phyloP scores from a whole-genome alignment of 2,113 vertebrate species.

The Archilochus colubris region DNA sequence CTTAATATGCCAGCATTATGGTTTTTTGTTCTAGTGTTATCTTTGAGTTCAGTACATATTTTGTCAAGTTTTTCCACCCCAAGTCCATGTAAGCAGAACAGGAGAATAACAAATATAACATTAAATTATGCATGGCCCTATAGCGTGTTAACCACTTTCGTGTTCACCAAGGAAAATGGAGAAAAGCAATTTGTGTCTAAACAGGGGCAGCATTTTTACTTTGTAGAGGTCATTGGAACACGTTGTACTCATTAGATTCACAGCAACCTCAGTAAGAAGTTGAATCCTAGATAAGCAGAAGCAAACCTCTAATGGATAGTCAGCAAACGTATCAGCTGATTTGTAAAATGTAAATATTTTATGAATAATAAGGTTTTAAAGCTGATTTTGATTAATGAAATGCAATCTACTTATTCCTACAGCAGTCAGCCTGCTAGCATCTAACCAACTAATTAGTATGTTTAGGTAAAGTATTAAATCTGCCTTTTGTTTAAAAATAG shows the following conservation, averaged over 20 bases:
- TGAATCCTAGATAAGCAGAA: conserved; percentile 3
- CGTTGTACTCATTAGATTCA: conserved; percentile 23
- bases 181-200: conserved; percentile 42
- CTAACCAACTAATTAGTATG: conserved; percentile 71
- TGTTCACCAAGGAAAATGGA: conserved; percentile 31
- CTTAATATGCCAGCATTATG: not conserved
- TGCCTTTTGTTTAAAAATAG: conserved; percentile 42
- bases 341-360: conserved; percentile 68
- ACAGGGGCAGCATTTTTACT: conserved; percentile 16
- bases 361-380: conserved; percentile 60
- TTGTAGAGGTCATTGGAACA: conserved; percentile 32
- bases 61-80: conserved; percentile 11
- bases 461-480: conserved; percentile 67
- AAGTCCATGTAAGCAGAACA: not conserved
- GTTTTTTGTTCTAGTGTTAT: not conserved
- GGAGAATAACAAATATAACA: not conserved
- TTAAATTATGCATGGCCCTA: conserved; percentile 33
- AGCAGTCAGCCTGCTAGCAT: conserved; percentile 45
- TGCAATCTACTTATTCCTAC: conserved; percentile 61
- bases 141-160: not conserved
- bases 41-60: not conserved
- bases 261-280: not conserved
- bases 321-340: conserved; percentile 8
- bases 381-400: conserved; percentile 75
- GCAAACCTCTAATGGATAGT: conserved; percentile 39